Conservation (phyloP, 2,113 vertebrate species). For the Thamnophis sirtalis region DNA sequence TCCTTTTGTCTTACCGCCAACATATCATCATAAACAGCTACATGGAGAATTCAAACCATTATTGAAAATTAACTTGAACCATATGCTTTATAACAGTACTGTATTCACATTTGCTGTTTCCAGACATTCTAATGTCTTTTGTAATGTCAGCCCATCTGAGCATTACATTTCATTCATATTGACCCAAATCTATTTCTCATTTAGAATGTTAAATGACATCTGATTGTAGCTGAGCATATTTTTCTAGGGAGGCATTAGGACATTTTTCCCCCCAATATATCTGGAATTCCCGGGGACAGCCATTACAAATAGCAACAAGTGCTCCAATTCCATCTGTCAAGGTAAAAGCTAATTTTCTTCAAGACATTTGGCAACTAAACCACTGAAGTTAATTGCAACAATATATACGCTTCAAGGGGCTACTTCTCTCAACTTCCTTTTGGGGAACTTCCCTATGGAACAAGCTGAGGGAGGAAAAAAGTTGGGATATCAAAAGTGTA, state of each 20-base stretch:
- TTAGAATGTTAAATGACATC: conserved; percentile 8
- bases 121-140: conserved; percentile 9
- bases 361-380: not conserved
- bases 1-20: not conserved
- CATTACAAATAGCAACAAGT: not conserved
- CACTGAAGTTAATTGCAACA: not conserved
- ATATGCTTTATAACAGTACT: not conserved
- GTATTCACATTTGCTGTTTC: not conserved
- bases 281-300: not conserved
- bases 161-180: not conserved
- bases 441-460: not conserved
- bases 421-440: not conserved
- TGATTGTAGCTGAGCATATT: conserved; percentile 3
- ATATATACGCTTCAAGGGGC: not conserved
- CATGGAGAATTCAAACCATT: conserved; percentile 2
- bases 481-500: not conserved
- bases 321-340: not conserved
- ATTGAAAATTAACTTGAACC: conserved; percentile 12
- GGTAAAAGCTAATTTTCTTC: rapidly evolving
- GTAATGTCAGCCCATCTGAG: conserved; percentile 8
- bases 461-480: not conserved
- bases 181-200: not conserved
- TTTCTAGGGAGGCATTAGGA: not conserved
- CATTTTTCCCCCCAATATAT: not conserved
- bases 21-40: conserved; percentile 6